Evolutionary conservation across 2,797 vertebrate species (phyloP).

Genomic region (Enteromius paludinosus): DNA sequence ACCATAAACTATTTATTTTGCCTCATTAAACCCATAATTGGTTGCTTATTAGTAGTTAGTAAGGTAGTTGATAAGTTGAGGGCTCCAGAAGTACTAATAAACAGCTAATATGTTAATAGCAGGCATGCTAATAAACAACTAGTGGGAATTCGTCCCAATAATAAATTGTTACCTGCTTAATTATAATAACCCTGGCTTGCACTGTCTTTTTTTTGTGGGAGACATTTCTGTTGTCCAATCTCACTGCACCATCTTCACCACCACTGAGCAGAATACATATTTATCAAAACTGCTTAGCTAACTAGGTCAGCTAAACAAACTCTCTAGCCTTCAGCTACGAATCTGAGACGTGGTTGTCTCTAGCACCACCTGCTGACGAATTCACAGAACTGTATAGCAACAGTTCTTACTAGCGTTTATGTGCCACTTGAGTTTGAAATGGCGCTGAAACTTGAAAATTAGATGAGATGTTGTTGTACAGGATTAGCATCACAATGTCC

Average conservation of each 20-base stretch:
- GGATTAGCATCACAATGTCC: not conserved
- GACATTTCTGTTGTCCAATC: slow-evolving; percentile 46
- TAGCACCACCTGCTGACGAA: slow-evolving; percentile 69
- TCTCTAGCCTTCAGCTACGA: slow-evolving; percentile 27
- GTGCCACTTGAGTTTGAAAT: not conserved
- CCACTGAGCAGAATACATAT: slow-evolving; percentile 41
- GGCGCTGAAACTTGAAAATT: not conserved
- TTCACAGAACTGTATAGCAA: slow-evolving; percentile 27
- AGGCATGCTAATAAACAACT: not conserved
- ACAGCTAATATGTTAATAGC: not conserved
- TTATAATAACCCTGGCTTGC: not conserved
- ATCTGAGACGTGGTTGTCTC: slow-evolving; percentile 14
- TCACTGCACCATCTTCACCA: slow-evolving; percentile 24
- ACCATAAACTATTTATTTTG: not conserved
- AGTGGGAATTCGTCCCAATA: not conserved
- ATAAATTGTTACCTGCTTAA: not conserved
- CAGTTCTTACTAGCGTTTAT: not conserved
- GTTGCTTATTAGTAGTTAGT: not conserved
- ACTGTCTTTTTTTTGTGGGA: slow-evolving; percentile 55
- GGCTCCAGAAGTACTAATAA: not conserved
- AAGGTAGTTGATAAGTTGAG: not conserved
- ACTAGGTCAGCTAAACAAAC: slow-evolving; percentile 52
- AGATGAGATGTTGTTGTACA: not conserved
- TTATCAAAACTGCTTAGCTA: slow-evolving; percentile 54
- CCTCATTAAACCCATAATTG: not conserved